Evolutionary conservation across 2,888 invertebrate species (phyloP).

Genomic region (Capitulum mitella): DNA sequence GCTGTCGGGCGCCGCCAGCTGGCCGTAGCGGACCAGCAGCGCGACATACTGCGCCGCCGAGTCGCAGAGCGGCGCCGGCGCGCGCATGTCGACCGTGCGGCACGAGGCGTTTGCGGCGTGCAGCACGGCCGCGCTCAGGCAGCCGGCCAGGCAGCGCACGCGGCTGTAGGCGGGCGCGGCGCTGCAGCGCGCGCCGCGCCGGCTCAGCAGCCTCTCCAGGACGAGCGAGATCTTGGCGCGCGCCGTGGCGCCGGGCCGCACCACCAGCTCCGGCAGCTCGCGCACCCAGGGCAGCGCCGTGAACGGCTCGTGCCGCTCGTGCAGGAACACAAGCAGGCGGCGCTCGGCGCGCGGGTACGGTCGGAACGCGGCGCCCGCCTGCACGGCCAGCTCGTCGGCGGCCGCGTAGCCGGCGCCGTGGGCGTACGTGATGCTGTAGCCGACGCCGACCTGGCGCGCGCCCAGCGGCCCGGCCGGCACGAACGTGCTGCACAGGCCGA

Average conservation of each 20-base stretch:
- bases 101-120: background rate
- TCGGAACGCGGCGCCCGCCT: background rate
- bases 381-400: background rate
- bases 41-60: background rate
- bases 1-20: background rate
- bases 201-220: background rate
- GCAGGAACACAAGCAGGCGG: conserved; percentile 4
- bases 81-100: background rate
- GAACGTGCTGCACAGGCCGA: conserved; percentile 10
- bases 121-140: background rate
- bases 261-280: background rate
- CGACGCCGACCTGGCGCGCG: background rate
- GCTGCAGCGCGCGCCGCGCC: background rate
- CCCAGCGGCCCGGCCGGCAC: background rate
- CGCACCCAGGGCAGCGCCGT: background rate
- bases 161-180: background rate
- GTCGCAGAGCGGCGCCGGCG: background rate
- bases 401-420: background rate
- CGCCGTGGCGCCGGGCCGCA: background rate
- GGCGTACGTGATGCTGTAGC: background rate
- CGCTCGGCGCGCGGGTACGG: background rate
- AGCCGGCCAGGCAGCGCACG: background rate
- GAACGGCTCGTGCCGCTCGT: conserved; percentile 6
- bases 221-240: background rate
- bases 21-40: background rate